These are phyloP conservation scores for Timema cristinae DNA, from an alignment of 2,888 invertebrate genomes.

Conservation along the genomic window DNA sequence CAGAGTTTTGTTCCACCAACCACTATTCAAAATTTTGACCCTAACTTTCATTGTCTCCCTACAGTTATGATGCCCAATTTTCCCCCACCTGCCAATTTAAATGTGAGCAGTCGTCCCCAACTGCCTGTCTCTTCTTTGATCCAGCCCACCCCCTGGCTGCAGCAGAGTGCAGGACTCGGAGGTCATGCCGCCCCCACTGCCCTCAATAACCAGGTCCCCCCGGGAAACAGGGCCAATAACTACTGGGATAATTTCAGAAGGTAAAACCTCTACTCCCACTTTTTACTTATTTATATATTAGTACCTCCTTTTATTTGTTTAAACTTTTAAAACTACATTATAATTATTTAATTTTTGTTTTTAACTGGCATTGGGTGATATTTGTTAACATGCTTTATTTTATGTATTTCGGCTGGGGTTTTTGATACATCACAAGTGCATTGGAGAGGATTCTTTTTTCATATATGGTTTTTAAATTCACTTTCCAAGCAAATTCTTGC, in stretches of 20 bases:
- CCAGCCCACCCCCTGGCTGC: slow-evolving; percentile 24
- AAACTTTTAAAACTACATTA: too few relatives aligned
- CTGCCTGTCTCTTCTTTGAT: slow-evolving; percentile 23
- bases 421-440: too few relatives aligned
- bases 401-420: too few relatives aligned
- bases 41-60: neutral
- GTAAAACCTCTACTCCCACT: slow-evolving; percentile 49
- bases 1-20: slow-evolving; percentile 8
- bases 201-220: slow-evolving; percentile 85
- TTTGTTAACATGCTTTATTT: too few relatives aligned
- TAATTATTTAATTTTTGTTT: too few relatives aligned
- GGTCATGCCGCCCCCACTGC: slow-evolving; percentile 45
- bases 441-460: too few relatives aligned
- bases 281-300: too few relatives aligned
- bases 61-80: slow-evolving; percentile 12
- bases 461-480: too few relatives aligned
- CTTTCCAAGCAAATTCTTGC: too few relatives aligned
- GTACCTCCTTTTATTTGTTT: too few relatives aligned
- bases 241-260: slow-evolving; percentile 93
- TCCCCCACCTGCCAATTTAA: slow-evolving; percentile 16
- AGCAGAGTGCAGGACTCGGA: slow-evolving; percentile 11
- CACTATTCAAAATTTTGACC: neutral
- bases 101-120: slow-evolving; percentile 21
- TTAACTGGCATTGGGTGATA: too few relatives aligned
- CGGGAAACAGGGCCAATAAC: slow-evolving; percentile 86